Evolutionary conservation across 2,113 vertebrate species (phyloP), one percentile per base, ranked within the genome.

Genomic region (Otus sunia): DNA sequence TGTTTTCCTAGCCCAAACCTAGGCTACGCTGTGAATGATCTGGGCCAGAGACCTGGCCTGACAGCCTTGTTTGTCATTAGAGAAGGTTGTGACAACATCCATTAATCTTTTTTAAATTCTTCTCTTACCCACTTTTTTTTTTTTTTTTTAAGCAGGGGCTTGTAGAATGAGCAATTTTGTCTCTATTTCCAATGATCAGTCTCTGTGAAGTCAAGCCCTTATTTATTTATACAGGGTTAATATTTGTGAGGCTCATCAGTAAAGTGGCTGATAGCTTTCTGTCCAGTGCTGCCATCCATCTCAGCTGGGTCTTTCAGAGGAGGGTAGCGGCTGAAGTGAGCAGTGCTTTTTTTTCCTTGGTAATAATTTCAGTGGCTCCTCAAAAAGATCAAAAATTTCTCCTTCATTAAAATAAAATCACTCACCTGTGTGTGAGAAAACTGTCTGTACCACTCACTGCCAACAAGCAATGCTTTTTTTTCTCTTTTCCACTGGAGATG

Each of bases 91-190:
- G 93, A 96, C 96, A 97, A 97, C 66, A 77, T 92, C 82, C 87
- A 94, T 97, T 97, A 86, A 97, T 97, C 97, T 97, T 97, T 94
- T 90, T 81, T 47, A 96, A 94, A 93, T 96, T 96, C 86, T 88
- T 89, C 87, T 96, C 64, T 88, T 88, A 86, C 58, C 60, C 63
- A 56, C 22, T 5, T 81, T 20, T 92, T 84, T 96, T 96, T 5
- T 81, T 20, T 92, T 84, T 96, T 96, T 95, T 84, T 68, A 95
- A 96, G 77, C 45, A 74, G 30, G 18, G 56, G 34, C 49, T 92
- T 92, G 90, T 67, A 77, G 86, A 94, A 92, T 79, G 95, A 95
- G 74, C 90, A 95, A 91, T 95, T 97, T 95, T 94, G 79, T 92
- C 59, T 95, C 85, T 95, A 76, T 96, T 96, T 94, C 95, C 71